Base-by-base conservation (phyloP, 1,140 invertebrate genomes). In the Globodera ellingtonae region DNA sequence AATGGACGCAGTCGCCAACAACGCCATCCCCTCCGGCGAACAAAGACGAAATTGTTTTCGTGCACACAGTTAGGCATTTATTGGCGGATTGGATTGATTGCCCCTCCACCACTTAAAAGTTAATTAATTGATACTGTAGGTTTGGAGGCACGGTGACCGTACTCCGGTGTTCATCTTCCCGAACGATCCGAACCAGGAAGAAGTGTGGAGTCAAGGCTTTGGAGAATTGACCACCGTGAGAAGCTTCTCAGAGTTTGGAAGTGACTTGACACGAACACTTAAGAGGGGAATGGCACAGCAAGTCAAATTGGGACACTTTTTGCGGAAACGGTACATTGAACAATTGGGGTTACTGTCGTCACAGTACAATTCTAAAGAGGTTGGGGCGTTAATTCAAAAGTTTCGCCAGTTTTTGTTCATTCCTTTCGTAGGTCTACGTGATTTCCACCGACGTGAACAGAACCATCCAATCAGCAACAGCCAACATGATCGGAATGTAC, bases 301-400 rank as follows among this genome's bases (percentile, higher is more conserved):
- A 6, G 44, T 79, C 18, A n/a, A 75, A 15, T 56, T 79, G 8
- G 96, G 94, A 0, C 91, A 94, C 83, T 99, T 98, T 90, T 91
- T 99, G 77, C 92, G 97, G 77, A 94, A 95, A 24, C 46, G 78
- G 4, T 79, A 79, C 59, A 66, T 79, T 10, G 78, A 79, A 50
- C 47, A 79, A 18, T 21, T 62, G 18, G 24, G 48, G 10, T 48
- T 79, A 2, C 44, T 79, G 66, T 72, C 71, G 9, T 73, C 78
- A 13, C 78, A 65, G 66, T 79, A 79, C 50, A 47, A n/a, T 10
- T 44, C 47, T 35, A 24, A 65, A 7, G 72, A 79, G 21, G 47
- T 75, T 48, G 8, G 46, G 21, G 67, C 24, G 9, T 6, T 24
- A 70, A 44, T 24, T 24, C 21, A 47, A 18, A 35, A 0, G 21